These are phyloP conservation scores for Ochotona princeps DNA, from an alignment of 2,113 vertebrate genomes.

Conservation along the genomic window DNA sequence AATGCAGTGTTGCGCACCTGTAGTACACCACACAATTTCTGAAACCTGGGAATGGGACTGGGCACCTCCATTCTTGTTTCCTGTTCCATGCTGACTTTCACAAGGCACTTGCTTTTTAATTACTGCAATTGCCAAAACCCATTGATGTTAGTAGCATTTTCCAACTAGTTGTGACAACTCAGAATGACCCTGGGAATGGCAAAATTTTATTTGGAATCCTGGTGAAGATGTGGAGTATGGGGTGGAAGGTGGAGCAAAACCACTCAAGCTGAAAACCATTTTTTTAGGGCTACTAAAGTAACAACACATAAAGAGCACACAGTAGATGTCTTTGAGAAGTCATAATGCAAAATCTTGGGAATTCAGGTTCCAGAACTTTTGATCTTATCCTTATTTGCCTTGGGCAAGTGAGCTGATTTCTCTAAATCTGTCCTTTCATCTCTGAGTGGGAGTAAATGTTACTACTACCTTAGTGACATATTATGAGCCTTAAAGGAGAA, in stretches of 20 bases:
- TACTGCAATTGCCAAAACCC: neutral
- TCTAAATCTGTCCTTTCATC: neutral
- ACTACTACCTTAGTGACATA: neutral
- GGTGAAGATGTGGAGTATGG: no score
- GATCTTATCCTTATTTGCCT: neutral
- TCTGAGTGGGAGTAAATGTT: neutral
- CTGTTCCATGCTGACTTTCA: neutral
- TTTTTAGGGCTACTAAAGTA: neutral
- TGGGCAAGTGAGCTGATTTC: slow-evolving; percentile 12
- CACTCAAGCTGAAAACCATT: neutral
- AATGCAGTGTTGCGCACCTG: neutral
- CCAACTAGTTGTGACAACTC: neutral
- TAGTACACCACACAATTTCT: neutral
- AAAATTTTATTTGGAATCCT: neutral
- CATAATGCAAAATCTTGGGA: neutral
- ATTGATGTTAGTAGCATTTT: neutral
- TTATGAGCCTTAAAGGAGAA: slow-evolving; percentile 3
- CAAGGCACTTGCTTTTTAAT: neutral
- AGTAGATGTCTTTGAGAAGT: neutral
- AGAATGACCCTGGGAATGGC: neutral
- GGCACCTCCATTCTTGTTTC: neutral
- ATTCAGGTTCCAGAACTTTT: neutral
- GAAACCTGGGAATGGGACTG: neutral
- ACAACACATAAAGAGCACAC: neutral
- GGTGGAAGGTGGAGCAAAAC: neutral